These are phyloP conservation scores for Salticus scenicus DNA, from an alignment of 2,888 invertebrate species.

Conservation along the genomic window DNA sequence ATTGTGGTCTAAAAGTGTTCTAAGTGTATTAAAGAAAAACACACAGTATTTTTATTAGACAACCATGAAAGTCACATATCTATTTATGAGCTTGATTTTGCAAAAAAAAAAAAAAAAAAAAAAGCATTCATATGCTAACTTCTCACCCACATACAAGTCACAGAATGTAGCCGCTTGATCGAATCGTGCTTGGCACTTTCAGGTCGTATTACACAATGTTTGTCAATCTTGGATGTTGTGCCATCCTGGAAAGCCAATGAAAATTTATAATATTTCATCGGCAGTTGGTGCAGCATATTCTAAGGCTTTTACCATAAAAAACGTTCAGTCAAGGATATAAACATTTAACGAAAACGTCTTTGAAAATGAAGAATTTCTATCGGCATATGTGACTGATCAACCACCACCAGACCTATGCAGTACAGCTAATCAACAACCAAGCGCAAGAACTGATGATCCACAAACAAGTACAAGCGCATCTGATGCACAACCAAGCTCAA, in stretches of 20 bases:
- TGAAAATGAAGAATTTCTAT: no score
- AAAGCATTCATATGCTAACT: neutral
- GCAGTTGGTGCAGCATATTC: conserved; percentile 14
- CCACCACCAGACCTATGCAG: no score
- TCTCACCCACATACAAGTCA: conserved; percentile 73
- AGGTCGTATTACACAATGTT: conserved; percentile 6
- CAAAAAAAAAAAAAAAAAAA: neutral
- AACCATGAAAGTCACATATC: conserved; percentile 73
- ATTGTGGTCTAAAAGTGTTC: no score
- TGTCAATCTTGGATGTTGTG: conserved; percentile 1
- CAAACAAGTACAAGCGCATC: no score
- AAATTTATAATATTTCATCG: conserved; percentile 16
- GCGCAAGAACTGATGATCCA: no score
- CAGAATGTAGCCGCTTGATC: conserved; percentile 75
- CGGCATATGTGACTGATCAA: no score
- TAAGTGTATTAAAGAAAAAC: conserved; percentile 54
- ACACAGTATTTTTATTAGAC: conserved; percentile 69
- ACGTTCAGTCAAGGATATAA: no score
- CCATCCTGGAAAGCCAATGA: conserved; percentile 10
- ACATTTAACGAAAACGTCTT: no score
- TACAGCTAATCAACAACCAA: no score
- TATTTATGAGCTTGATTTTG: conserved; percentile 40
- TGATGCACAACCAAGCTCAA: no score
- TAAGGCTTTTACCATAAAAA: neutral
- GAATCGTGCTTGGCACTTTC: conserved; percentile 71